Evolutionary conservation across 1,140 invertebrate species (phyloP).

Genomic region (Zelostemma sp.): DNA sequence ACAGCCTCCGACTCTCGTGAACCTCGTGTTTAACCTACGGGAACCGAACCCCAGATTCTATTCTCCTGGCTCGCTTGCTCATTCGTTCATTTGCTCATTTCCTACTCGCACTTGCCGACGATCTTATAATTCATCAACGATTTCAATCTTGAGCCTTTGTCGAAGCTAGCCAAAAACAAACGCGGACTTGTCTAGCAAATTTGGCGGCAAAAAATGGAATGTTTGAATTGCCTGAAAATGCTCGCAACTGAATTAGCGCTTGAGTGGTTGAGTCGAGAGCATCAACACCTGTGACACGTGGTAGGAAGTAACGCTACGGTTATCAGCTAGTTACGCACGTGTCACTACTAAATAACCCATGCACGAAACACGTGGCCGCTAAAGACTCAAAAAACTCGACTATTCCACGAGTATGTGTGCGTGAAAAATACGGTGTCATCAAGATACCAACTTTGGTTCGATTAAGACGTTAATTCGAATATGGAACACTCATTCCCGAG

Average conservation of each 20-base stretch:
- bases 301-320: constrained; percentile 58
- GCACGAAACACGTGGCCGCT: constrained; percentile 39
- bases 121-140: too few relatives aligned
- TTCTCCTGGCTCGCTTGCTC: too few relatives aligned
- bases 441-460: not conserved
- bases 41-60: constrained; percentile 27
- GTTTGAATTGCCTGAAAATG: too few relatives aligned
- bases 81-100: too few relatives aligned
- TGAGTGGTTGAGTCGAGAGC: constrained; percentile 20
- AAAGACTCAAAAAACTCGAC: too few relatives aligned
- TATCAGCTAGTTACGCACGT: constrained; percentile 52
- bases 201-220: too few relatives aligned
- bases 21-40: constrained; percentile 45
- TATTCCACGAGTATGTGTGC: too few relatives aligned
- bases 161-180: too few relatives aligned
- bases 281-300: constrained; percentile 62
- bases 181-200: too few relatives aligned
- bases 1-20: constrained; percentile 62
- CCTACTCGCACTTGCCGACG: too few relatives aligned
- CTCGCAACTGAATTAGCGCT: too few relatives aligned
- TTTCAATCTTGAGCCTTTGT: too few relatives aligned
- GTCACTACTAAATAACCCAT: constrained; percentile 59
- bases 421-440: not conserved
- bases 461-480: not conserved
- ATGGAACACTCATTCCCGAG: constrained; percentile 22